These are phyloP conservation scores for Lynx canadensis DNA, from an alignment of 2,113 vertebrate genomes.

Conservation along the genomic window DNA sequence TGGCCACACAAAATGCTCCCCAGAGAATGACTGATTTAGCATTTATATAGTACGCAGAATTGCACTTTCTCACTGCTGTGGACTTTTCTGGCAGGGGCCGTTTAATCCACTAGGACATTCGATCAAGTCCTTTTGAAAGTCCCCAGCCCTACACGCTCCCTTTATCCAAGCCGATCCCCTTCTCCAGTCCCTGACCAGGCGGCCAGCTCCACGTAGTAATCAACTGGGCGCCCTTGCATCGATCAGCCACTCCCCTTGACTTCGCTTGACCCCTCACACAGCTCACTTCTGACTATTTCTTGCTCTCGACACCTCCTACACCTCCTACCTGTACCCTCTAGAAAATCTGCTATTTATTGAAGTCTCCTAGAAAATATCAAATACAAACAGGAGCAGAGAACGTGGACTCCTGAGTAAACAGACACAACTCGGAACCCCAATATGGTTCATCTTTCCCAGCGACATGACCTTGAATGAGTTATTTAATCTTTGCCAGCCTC, in stretches of 20 bases:
- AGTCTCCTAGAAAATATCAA: not conserved
- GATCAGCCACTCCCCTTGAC: not conserved
- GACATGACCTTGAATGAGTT: not conserved
- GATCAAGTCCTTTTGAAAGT: slow-evolving; percentile 11
- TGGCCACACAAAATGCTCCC: not conserved
- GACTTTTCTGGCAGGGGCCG: not conserved
- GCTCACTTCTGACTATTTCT: not conserved
- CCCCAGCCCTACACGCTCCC: not conserved
- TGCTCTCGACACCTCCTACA: not conserved
- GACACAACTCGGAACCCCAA: not conserved
- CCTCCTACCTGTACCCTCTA: not conserved
- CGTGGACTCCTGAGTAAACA: not conserved
- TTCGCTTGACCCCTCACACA: not conserved
- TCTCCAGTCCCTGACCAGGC: not conserved
- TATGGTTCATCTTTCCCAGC: not conserved
- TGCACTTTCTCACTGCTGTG: not conserved
- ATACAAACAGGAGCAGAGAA: not conserved
- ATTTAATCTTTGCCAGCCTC: not conserved
- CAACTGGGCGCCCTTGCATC: fast-evolving
- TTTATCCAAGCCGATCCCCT: slow-evolving; percentile 32
- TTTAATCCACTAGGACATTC: slow-evolving; percentile 52
- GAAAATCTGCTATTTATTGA: not conserved
- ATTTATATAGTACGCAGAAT: not conserved
- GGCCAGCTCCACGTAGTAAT: not conserved
- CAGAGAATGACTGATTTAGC: not conserved